Evolutionary conservation across 1,140 invertebrate species (phyloP).

Genomic region (Anastrepha obliqua): DNA sequence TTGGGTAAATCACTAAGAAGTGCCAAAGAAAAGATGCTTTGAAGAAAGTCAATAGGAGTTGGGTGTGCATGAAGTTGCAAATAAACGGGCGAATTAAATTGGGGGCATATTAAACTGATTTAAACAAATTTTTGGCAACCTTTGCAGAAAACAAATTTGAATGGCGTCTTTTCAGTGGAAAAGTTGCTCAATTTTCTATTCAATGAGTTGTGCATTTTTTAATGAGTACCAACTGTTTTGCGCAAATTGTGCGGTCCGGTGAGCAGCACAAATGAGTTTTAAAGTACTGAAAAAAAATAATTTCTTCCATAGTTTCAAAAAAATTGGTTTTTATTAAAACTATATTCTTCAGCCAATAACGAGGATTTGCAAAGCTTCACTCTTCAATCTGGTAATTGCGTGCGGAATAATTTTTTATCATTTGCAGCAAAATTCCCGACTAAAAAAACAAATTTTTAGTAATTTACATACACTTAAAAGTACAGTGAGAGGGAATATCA

Average conservation of each 20-base stretch:
- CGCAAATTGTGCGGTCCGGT: neutral
- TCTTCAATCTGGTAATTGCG: too few species aligned
- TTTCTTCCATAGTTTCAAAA: too few species aligned
- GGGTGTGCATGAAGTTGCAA: neutral
- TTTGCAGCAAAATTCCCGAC: too few species aligned
- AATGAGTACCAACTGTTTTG: conserved; percentile 26
- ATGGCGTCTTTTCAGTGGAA: conserved; percentile 1
- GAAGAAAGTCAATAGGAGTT: conserved; percentile 55
- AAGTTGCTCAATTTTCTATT: conserved; percentile 33
- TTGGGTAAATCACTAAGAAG: conserved; percentile 62
- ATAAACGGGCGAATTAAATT: neutral
- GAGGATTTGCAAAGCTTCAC: too few species aligned
- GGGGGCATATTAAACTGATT: neutral
- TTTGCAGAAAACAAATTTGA: neutral
- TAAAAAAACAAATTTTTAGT: too few species aligned
- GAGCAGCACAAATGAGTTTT: neutral
- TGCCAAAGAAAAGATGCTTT: conserved; percentile 56
- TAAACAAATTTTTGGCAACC: neutral
- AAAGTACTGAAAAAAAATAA: too few species aligned
- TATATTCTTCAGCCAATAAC: too few species aligned
- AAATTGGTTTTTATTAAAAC: too few species aligned
- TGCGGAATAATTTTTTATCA: too few species aligned
- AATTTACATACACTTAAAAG: too few species aligned
- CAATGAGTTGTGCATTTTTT: conserved; percentile 24
- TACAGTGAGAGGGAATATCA: too few species aligned